Evolutionary conservation across 2,888 invertebrate genomes (phyloP), one percentile per base, ranked within the genome.

Genomic region (Limnephilus rhombicus): DNA sequence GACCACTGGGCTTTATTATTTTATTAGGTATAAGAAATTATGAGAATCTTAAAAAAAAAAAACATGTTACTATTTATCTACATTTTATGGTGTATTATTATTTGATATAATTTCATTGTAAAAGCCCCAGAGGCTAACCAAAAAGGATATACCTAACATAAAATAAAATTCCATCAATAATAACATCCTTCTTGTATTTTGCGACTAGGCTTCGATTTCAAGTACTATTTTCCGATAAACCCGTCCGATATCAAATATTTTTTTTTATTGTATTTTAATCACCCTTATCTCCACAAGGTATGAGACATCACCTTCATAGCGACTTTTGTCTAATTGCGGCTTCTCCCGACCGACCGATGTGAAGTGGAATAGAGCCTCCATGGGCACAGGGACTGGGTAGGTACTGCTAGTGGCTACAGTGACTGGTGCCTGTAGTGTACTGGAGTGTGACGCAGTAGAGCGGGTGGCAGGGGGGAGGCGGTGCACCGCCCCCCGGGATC

Each of bases 401-500:
- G 45, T 18, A 53, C 53, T 68, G 68, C 68, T 9, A 0, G 5
- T 68, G 68, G 0, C 24, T 24, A 18, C 24, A 24, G 24, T 24
- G 18, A 68, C 68, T 68, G 68, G 7, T n/a, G 68, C 68, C 68
- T 68, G 68, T 68, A 68, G 18, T 18, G 68, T 68, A 68, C 68
- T 5, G 18, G 24, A 37, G 83, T 83, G 83, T 83, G 83, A 83
- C 83, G 83, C 83, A 83, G 83, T 83, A 41, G 83, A 34, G 83
- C 68, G 24, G 68, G 24, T 9, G 68, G 68, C n/a, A 24, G n/a
- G 68, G 68, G 24, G 24, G 68, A n/a, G 68, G 24, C 24, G 83
- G 83, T 83, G 83, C 83, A 83, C 37, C 37, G 83, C 37, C 83
- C 83, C 83, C 83, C 83, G 37, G 83, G 83, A 83, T 83, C 83